A percentile compares a stretch with the other conserved stretches of the same genome.
phyloP scores from a whole-genome alignment of 2,113 vertebrate species.

The Halcyon malimbica region DNA sequence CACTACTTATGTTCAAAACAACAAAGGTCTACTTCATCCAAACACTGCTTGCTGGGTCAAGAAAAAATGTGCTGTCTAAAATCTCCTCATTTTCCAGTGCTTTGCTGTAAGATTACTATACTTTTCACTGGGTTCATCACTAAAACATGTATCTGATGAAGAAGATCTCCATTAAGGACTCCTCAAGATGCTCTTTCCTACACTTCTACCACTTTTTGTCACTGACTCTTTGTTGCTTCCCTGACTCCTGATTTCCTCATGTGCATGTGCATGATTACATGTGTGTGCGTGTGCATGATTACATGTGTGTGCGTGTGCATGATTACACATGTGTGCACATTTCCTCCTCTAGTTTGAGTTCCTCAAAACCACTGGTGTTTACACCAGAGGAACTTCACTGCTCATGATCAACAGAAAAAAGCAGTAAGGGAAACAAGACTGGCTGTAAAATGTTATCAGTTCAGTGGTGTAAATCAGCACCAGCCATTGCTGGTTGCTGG shows the following conservation, averaged over 20 bases:
- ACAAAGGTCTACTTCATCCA: background rate
- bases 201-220: background rate
- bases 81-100: background rate
- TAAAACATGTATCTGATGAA: background rate
- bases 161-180: background rate
- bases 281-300: background rate
- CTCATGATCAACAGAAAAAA: background rate
- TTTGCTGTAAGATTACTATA: background rate
- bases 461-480: background rate
- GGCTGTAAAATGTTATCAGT: background rate
- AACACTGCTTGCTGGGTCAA: background rate
- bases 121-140: background rate
- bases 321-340: background rate
- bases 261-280: background rate
- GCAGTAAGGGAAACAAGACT: background rate
- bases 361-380: background rate
- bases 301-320: background rate
- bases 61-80: background rate
- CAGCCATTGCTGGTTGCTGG: rapidly evolving
- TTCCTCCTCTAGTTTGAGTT: background rate
- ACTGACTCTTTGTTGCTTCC: background rate
- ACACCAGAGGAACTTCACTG: background rate
- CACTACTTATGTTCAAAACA: background rate
- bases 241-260: background rate
- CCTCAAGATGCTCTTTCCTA: background rate